These are phyloP conservation scores for Eleutherodactylus coqui DNA, from an alignment of 2,797 vertebrate genomes.

Conservation along the genomic window DNA sequence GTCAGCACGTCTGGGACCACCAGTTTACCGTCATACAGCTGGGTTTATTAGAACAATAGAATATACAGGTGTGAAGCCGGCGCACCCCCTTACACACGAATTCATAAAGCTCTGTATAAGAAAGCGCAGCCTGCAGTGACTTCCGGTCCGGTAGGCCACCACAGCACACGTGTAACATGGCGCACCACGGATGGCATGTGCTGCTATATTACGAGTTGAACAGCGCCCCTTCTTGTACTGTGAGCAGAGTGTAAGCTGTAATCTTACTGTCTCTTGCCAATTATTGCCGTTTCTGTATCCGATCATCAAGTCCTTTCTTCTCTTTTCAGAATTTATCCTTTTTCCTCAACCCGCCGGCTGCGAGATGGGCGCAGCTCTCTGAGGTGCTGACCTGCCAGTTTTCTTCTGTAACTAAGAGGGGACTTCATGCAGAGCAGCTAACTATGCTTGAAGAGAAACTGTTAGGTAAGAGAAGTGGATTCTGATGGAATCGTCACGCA, in stretches of 20 bases:
- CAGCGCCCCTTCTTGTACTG: too few species aligned
- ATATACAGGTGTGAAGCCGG: too few species aligned
- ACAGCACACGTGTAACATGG: too few species aligned
- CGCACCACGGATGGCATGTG: too few species aligned
- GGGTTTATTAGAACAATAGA: too few species aligned
- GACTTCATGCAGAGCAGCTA: slow-evolving; percentile 90
- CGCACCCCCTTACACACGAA: too few species aligned
- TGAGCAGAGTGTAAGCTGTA: background rate
- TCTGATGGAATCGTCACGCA: background rate
- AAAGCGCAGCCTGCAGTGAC: too few species aligned
- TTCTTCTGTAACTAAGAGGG: slow-evolving; percentile 93
- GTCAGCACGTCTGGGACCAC: too few species aligned
- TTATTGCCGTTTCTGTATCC: background rate
- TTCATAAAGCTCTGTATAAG: too few species aligned
- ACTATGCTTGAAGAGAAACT: slow-evolving; percentile 95
- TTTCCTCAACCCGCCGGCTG: slow-evolving; percentile 87
- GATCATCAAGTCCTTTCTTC: background rate
- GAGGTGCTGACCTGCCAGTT: slow-evolving; percentile 98
- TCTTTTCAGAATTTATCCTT: slow-evolving; percentile 88
- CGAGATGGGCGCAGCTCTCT: slow-evolving; percentile 87
- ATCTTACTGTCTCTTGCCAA: background rate
- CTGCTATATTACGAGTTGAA: too few species aligned
- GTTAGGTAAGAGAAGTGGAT: slow-evolving; percentile 77
- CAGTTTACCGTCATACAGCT: too few species aligned
- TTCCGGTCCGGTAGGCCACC: too few species aligned